phyloP scores from a whole-genome alignment of 2,888 invertebrate species.

The Homarus gammarus region DNA sequence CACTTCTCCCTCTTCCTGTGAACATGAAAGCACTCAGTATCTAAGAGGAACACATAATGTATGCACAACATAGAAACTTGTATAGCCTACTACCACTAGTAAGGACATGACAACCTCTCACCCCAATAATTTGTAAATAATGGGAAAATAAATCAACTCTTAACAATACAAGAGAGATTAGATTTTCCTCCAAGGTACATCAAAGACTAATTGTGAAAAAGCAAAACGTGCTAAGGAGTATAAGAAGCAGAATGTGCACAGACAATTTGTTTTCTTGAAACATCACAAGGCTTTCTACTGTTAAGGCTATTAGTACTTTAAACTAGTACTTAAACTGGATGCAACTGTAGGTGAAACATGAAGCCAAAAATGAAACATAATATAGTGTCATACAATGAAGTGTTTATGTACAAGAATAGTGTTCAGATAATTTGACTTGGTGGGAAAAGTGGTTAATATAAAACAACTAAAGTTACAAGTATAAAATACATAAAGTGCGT shows the following conservation, averaged over 20 bases:
- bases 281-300: constrained; percentile 41
- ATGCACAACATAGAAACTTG: constrained; percentile 30
- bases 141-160: constrained; percentile 7
- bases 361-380: not conserved
- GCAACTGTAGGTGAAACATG: not conserved
- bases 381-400: not conserved
- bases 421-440: no score
- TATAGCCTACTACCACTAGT: constrained; percentile 22
- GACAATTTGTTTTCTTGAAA: constrained; percentile 19
- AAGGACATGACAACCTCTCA: constrained; percentile 4
- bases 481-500: no score
- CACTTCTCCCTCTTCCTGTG: not conserved
- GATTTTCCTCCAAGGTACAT: constrained; percentile 23
- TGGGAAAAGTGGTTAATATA: no score
- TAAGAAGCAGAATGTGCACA: constrained; percentile 50
- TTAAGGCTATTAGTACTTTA: not conserved
- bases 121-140: constrained; percentile 30
- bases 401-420: no score
- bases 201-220: constrained; percentile 19
- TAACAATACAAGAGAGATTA: constrained; percentile 11
- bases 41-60: constrained; percentile 21
- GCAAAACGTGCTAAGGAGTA: constrained; percentile 41
- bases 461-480: no score
- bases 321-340: not conserved
- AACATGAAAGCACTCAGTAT: constrained; percentile 1